These are phyloP conservation scores for Melieria omissa DNA, from an alignment of 2,888 invertebrate species.

Conservation along the genomic window DNA sequence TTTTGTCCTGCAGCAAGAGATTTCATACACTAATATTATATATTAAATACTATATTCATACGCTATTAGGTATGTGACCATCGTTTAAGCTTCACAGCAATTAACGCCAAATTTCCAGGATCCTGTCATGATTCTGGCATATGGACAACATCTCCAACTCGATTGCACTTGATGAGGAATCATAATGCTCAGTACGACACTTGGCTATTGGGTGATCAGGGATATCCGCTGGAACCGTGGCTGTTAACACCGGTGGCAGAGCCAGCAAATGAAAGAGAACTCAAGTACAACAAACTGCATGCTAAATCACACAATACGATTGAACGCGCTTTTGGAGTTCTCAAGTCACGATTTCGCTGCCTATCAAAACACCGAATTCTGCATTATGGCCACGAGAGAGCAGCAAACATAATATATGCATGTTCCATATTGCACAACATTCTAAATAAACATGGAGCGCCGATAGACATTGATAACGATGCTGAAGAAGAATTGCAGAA, in stretches of 20 bases:
- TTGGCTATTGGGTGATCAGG: conserved; percentile 31
- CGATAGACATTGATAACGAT: not conserved
- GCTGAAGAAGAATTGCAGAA: not conserved
- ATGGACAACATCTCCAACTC: conserved; percentile 16
- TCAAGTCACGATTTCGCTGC: conserved; percentile 35
- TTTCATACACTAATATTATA: no score
- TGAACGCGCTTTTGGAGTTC: conserved; percentile 32
- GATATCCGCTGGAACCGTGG: conserved; percentile 35
- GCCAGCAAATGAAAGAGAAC: conserved; percentile 5
- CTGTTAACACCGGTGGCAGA: conserved; percentile 27
- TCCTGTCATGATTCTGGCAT: not conserved
- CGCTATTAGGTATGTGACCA: no score
- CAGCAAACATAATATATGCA: conserved; percentile 26
- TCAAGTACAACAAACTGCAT: conserved; percentile 34
- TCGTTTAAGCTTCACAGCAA: no score
- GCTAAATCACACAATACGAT: conserved; percentile 27
- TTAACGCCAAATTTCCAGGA: no score
- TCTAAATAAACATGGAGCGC: conserved; percentile 9
- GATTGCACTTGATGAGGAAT: conserved; percentile 19
- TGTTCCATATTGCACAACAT: conserved; percentile 33
- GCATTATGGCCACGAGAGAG: conserved; percentile 30
- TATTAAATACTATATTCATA: no score
- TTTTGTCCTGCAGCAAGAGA: no score
- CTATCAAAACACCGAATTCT: conserved; percentile 29
- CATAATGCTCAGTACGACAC: conserved; percentile 11